Evolutionary conservation across 2,888 invertebrate species (phyloP).

Genomic region (Monoplex corrugatus): DNA sequence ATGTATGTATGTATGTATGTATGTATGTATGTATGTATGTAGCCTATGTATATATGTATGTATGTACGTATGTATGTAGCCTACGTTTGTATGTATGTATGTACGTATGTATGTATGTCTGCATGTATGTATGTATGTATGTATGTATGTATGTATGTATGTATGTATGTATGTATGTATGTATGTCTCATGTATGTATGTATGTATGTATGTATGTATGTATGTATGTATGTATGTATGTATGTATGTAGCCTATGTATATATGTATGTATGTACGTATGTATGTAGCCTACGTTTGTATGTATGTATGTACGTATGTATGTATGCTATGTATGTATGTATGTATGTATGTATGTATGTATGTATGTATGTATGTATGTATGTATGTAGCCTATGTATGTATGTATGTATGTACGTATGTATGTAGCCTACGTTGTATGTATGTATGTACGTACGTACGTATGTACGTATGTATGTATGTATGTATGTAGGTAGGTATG

Average conservation of each 20-base stretch:
- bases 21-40: not conserved
- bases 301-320: too few species aligned
- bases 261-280: not conserved
- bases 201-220: not conserved
- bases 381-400: not conserved
- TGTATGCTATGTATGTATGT: too few species aligned
- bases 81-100: too few species aligned
- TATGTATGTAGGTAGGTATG: conserved; percentile 7
- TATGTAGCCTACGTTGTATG: not conserved
- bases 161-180: too few species aligned
- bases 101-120: not conserved
- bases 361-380: too few species aligned
- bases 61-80: not conserved
- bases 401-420: not conserved
- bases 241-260: not conserved
- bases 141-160: too few species aligned
- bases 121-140: too few species aligned
- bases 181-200: too few species aligned
- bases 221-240: not conserved
- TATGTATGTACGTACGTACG: not conserved
- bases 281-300: too few species aligned
- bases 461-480: not conserved
- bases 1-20: not conserved
- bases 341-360: too few species aligned
- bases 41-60: not conserved